phyloP scores from a whole-genome alignment of 2,888 invertebrate genomes.

The Gasteruption jaculator region DNA sequence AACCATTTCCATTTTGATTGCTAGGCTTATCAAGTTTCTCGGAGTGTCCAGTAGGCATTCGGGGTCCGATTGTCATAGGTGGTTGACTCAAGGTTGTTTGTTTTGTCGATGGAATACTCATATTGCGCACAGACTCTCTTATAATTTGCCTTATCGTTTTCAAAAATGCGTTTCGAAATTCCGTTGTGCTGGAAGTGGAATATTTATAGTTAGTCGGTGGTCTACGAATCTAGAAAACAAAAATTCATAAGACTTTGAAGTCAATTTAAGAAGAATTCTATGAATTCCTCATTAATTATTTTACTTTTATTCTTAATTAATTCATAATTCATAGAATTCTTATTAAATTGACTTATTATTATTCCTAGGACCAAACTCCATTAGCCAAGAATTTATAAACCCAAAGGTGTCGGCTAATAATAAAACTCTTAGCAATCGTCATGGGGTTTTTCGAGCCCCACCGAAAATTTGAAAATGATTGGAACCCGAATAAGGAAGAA shows the following conservation, averaged over 20 bases:
- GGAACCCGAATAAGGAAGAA: too few species aligned
- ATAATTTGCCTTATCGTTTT: slow-evolving; percentile 97
- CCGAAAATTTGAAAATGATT: too few species aligned
- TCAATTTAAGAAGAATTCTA: not conserved
- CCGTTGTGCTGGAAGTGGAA: slow-evolving; percentile 78
- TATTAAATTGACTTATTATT: too few species aligned
- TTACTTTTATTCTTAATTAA: not conserved
- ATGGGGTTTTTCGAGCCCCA: too few species aligned
- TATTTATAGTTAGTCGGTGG: too few species aligned
- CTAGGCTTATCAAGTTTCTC: slow-evolving; percentile 42
- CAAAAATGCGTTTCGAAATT: slow-evolving; percentile 94
- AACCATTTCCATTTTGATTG: slow-evolving; percentile 35
- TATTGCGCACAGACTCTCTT: slow-evolving; percentile 92
- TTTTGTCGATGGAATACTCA: slow-evolving; percentile 85
- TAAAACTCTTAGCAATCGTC: too few species aligned
- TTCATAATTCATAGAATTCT: not conserved
- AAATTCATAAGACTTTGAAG: not conserved
- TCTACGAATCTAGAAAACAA: too few species aligned
- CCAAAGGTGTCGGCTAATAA: too few species aligned
- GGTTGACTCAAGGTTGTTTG: slow-evolving; percentile 44
- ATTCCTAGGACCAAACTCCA: too few species aligned
- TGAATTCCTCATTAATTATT: not conserved
- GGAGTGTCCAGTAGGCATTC: slow-evolving; percentile 46
- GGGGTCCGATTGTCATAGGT: slow-evolving; percentile 42
- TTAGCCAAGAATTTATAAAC: too few species aligned